A percentile compares a stretch with the other conserved stretches of the same genome.
Conservation (phyloP, 2,113 vertebrate genomes). For the Nycticorax nycticorax region DNA sequence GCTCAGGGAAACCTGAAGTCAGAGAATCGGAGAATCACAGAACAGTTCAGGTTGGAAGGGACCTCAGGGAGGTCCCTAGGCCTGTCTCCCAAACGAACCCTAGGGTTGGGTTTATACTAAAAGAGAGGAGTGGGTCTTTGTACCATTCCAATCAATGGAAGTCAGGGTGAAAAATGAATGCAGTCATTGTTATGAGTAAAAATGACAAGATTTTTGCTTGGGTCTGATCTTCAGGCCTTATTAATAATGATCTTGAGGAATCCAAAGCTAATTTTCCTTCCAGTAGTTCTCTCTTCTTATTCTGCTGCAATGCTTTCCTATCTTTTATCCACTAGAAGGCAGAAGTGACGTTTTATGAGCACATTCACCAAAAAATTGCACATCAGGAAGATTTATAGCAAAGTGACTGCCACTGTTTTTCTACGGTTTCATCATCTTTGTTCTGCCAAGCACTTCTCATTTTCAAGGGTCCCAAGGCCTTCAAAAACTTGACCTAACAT, state of each 20-base stretch:
- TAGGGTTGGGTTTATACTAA: background rate
- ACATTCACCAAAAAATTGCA: slow-evolving; percentile 28
- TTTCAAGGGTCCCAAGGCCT: background rate
- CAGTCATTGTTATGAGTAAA: background rate
- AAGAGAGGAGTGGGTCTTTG: background rate
- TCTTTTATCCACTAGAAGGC: slow-evolving; percentile 50
- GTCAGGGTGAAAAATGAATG: background rate
- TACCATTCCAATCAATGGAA: fast-evolving
- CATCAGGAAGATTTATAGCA: slow-evolving; percentile 52
- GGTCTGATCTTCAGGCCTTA: slow-evolving; percentile 4
- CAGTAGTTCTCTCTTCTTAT: background rate
- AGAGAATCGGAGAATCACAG: background rate
- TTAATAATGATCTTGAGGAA: background rate
- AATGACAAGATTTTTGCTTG: background rate
- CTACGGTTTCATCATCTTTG: background rate
- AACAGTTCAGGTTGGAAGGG: background rate
- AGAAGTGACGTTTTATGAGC: slow-evolving; percentile 44
- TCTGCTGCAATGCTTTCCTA: slow-evolving; percentile 1
- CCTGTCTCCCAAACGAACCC: background rate
- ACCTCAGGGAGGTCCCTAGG: background rate
- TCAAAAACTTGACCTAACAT: background rate
- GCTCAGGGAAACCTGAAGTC: background rate
- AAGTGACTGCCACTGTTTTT: background rate
- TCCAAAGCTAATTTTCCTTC: background rate
- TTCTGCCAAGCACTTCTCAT: background rate